Evolutionary conservation across 2,113 vertebrate species (phyloP).

Genomic region (Gadus macrocephalus): DNA sequence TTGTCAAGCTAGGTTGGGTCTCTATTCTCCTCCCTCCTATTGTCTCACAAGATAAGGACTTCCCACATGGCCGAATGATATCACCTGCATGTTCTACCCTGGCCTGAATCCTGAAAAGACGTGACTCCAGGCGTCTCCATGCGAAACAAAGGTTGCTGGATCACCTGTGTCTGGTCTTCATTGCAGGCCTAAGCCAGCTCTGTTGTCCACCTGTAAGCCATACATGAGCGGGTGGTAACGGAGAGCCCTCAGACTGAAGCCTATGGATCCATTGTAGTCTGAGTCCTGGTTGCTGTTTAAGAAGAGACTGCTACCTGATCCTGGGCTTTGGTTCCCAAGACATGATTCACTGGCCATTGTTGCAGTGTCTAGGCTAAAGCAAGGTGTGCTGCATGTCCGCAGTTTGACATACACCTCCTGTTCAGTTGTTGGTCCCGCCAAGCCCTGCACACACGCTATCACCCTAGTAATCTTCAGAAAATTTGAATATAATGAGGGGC

Average conservation of each 20-base stretch:
- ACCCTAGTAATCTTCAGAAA: too few relatives aligned
- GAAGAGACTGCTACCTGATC: slow-evolving; percentile 31
- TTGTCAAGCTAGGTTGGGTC: too few relatives aligned
- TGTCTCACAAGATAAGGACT: not conserved
- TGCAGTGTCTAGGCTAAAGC: too few relatives aligned
- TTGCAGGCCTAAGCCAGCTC: not conserved
- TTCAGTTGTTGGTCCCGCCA: too few relatives aligned
- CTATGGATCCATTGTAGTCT: slow-evolving; percentile 27
- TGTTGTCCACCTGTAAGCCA: slow-evolving; percentile 22
- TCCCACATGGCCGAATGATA: not conserved
- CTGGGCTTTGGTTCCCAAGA: slow-evolving; percentile 27
- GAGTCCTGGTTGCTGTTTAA: slow-evolving; percentile 1
- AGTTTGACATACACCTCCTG: too few relatives aligned
- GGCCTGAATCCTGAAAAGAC: slow-evolving; percentile 5
- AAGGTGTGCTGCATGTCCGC: too few relatives aligned
- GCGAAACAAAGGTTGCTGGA: slow-evolving; percentile 25
- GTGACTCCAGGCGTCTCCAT: slow-evolving; percentile 3
- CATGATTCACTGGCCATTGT: not conserved
- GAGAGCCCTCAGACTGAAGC: slow-evolving; percentile 16
- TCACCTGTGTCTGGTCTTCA: slow-evolving; percentile 27
- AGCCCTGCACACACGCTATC: too few relatives aligned
- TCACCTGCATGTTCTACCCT: not conserved
- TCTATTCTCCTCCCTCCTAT: not conserved
- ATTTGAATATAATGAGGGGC: not conserved
- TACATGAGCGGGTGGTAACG: slow-evolving; percentile 11